These are phyloP conservation scores for Zonotrichia leucophrys DNA, from an alignment of 2,113 vertebrate genomes.

Conservation along the genomic window DNA sequence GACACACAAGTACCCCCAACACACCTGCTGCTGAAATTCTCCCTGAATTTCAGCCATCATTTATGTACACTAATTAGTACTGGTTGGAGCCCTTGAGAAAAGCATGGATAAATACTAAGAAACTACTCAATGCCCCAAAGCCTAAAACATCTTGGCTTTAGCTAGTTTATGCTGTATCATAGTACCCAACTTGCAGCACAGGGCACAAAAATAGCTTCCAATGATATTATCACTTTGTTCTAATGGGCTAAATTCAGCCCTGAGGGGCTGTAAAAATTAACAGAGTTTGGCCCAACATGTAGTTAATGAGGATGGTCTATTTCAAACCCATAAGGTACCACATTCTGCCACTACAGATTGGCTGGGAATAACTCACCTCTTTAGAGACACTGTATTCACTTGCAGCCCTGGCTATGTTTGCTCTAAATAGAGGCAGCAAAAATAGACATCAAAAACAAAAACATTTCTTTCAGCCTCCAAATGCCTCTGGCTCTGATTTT, in stretches of 20 bases:
- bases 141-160: constrained; percentile 18
- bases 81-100: constrained; percentile 4
- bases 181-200: neutral
- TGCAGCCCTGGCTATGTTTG: constrained; percentile 36
- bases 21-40: neutral
- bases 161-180: neutral
- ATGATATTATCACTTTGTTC: constrained; percentile 12
- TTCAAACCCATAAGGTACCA: constrained; percentile 45
- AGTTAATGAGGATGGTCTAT: constrained; percentile 43
- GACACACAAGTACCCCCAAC: neutral
- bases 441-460: constrained; percentile 65
- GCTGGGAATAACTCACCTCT: constrained; percentile 57
- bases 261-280: constrained; percentile 51
- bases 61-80: neutral
- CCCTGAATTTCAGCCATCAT: neutral
- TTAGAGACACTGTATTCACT: constrained; percentile 49
- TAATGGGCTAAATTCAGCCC: constrained; percentile 54
- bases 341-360: constrained; percentile 53
- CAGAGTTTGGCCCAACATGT: constrained; percentile 47
- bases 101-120: neutral
- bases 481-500: constrained; percentile 63
- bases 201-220: constrained; percentile 44
- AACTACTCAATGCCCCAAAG: neutral
- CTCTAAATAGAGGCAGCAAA: constrained; percentile 62
- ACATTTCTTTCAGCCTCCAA: constrained; percentile 57